A percentile compares a stretch with the other conserved stretches of the same genome.
Evolutionary conservation across 2,888 invertebrate genomes (phyloP).

Genomic region (Andrena flavipes): DNA sequence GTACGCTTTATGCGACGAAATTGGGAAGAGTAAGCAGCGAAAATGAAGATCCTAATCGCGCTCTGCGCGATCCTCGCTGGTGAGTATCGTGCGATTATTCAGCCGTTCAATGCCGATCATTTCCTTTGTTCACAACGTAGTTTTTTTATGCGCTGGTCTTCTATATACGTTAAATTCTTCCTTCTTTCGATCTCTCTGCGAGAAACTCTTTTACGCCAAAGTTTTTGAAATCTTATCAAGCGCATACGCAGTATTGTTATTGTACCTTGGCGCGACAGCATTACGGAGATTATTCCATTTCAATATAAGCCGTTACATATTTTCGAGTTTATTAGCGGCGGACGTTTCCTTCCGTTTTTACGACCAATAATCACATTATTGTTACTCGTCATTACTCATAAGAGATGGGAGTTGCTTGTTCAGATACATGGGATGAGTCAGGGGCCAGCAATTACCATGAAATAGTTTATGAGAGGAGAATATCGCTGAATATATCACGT

Average conservation of each 20-base stretch:
- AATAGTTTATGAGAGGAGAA: slow-evolving; percentile 27
- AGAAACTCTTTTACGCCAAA: neutral
- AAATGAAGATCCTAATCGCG: slow-evolving; percentile 84
- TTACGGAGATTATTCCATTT: slow-evolving; percentile 28
- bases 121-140: slow-evolving; percentile 44
- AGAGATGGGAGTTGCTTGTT: slow-evolving; percentile 42
- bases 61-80: slow-evolving; percentile 85
- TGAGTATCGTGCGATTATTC: slow-evolving; percentile 76
- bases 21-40: slow-evolving; percentile 50
- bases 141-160: neutral
- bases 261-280: slow-evolving; percentile 17
- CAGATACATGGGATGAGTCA: slow-evolving; percentile 63
- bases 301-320: neutral
- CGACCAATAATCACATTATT: slow-evolving; percentile 14
- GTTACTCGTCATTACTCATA: slow-evolving; percentile 37
- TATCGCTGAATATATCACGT: neutral
- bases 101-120: neutral
- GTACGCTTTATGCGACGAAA: neutral
- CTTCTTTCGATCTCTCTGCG: neutral
- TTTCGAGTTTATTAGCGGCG: neutral
- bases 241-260: slow-evolving; percentile 20
- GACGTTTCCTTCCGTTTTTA: neutral
- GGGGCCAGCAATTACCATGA: slow-evolving; percentile 37
- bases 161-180: neutral
- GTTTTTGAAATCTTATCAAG: slow-evolving; percentile 21